Percentiles rank a stretch among this genome's conserved stretches.
These are phyloP conservation scores for Arbacia lixula DNA, from an alignment of 53 echinoderm and acorn worm genomes.

Conservation along the genomic window DNA sequence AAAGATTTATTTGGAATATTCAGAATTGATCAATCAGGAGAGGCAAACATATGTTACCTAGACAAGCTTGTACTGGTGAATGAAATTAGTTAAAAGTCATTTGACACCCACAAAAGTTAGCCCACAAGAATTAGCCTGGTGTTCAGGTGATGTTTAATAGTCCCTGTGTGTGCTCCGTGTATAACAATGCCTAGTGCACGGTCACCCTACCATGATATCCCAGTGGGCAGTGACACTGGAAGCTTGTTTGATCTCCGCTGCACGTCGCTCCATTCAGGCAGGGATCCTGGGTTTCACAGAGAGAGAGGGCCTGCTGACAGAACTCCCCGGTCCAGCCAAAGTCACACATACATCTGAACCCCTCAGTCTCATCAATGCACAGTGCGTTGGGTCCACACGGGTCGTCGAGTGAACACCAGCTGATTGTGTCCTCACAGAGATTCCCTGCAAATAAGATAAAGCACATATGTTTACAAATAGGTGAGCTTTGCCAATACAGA, in stretches of 20 bases:
- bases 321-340: neutral
- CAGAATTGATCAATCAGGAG: too few relatives aligned
- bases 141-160: too few relatives aligned
- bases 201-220: constrained; percentile 44
- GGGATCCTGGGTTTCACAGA: constrained; percentile 6
- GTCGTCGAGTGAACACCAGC: neutral
- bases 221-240: constrained; percentile 1
- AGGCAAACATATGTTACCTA: too few relatives aligned
- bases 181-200: too few relatives aligned
- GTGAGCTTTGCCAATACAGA: too few relatives aligned
- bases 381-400: constrained; percentile 16
- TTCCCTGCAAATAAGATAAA: constrained; percentile 10
- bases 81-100: too few relatives aligned
- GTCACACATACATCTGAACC: constrained; percentile 12
- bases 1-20: too few relatives aligned
- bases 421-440: neutral
- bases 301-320: neutral
- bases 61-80: too few relatives aligned
- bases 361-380: neutral
- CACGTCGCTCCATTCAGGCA: constrained; percentile 33
- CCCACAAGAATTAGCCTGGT: too few relatives aligned
- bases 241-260: neutral
- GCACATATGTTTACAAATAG: neutral
- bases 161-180: too few relatives aligned
- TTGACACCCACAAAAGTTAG: too few relatives aligned